These are phyloP conservation scores for Lordiphosa mommai DNA, from an alignment of 1,140 invertebrate genomes.

Conservation along the genomic window DNA sequence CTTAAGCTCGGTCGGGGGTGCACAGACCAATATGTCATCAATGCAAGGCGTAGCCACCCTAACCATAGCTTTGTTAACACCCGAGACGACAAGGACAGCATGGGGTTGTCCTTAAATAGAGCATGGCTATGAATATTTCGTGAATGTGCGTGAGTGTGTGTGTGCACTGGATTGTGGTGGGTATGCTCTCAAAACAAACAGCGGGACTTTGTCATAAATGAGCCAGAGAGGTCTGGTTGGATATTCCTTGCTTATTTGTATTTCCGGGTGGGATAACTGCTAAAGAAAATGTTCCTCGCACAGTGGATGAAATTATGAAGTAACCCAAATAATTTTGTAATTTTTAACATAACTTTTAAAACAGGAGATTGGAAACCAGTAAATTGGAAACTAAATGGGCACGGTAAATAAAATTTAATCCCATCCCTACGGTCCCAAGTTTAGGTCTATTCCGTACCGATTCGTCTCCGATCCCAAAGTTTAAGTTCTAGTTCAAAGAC, in stretches of 20 bases:
- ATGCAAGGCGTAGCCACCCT: conserved; percentile 32
- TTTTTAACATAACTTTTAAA: no score
- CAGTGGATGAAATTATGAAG: conserved; percentile 2
- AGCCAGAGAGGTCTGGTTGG: conserved; percentile 24
- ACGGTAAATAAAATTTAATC: no score
- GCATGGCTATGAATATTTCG: conserved; percentile 42
- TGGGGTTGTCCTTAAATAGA: conserved; percentile 34
- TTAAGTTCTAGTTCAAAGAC: no score
- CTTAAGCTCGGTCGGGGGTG: conserved; percentile 1
- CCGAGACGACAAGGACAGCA: conserved; percentile 3
- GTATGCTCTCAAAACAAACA: conserved; percentile 51
- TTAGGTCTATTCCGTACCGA: no score
- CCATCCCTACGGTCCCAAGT: no score
- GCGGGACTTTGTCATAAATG: conserved; percentile 56
- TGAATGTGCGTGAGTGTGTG: conserved; percentile 16
- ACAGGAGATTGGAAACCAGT: no score
- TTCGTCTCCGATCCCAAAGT: no score
- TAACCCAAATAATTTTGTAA: no score
- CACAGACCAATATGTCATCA: conserved; percentile 71
- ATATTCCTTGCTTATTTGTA: conserved; percentile 37
- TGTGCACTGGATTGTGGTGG: conserved; percentile 6
- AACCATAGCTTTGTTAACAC: conserved; percentile 35
- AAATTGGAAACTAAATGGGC: no score
- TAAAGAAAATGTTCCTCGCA: neutral
- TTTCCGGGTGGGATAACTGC: neutral